Conservation (phyloP, 2,113 vertebrate species). For the Sitta europaea region DNA sequence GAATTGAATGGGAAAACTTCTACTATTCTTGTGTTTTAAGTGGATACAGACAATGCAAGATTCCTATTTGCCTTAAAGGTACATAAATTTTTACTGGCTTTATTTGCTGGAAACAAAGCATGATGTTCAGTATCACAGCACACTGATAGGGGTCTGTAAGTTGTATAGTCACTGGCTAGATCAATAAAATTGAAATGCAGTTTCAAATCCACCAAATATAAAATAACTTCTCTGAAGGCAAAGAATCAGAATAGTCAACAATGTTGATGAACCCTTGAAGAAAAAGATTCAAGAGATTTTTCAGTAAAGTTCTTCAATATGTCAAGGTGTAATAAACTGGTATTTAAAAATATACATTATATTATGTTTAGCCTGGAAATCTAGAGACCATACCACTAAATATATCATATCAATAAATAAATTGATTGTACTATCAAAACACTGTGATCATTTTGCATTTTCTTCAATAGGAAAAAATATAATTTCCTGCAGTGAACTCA, state of each 20-base stretch:
- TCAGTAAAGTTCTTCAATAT: neutral
- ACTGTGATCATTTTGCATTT: neutral
- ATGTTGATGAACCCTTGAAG: neutral
- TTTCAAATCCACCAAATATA: conserved; percentile 40
- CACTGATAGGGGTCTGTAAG: conserved; percentile 1
- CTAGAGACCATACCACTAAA: neutral
- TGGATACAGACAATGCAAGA: neutral
- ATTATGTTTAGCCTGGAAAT: neutral
- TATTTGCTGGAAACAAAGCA: conserved; percentile 6
- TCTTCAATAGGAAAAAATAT: neutral
- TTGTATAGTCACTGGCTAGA: neutral
- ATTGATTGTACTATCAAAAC: neutral
- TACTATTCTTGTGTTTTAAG: neutral
- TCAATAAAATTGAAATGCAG: conserved; percentile 44
- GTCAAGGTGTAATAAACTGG: neutral
- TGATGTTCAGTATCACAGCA: neutral
- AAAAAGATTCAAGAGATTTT: conserved; percentile 36
- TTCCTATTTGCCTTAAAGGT: conserved; percentile 34
- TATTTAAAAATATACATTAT: neutral
- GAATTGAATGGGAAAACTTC: neutral
- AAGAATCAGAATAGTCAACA: conserved; percentile 35
- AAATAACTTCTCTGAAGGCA: conserved; percentile 51
- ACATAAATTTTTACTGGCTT: conserved; percentile 58
- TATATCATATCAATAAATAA: neutral
- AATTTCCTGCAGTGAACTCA: neutral